Evolutionary conservation across 2,113 vertebrate species (phyloP), one percentile per base, ranked within the genome.

Genomic region (Hemichromis elongatus): DNA sequence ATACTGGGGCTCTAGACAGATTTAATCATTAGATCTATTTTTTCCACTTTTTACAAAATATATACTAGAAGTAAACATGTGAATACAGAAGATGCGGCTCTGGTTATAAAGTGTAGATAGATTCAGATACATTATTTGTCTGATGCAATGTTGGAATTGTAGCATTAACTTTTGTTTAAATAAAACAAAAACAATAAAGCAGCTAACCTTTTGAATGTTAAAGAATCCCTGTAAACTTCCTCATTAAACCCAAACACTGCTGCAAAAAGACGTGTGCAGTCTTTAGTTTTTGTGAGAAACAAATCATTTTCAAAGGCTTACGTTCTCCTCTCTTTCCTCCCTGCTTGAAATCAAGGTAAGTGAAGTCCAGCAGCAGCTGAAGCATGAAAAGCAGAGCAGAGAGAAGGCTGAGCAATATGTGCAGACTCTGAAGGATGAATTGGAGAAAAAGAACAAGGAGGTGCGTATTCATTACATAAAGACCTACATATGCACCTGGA

Each of bases 401-500:
- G 12, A 55, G 8, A 2, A 37, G 14, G 75, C 75, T 53, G 75
- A 54, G 50, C 54, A 54, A 6, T 1, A 16, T 30, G 28, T 77
- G 75, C 18, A 77, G 30, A 35, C 2, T 5, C 18, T 77, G 50
- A 77, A 14, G 18, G 7, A 13, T 1, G 28, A 54, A 19, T 13
- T 77, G 47, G 19, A 77, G 1, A 21, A 16, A n/a, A 50, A 52
- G 0, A 50, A 61, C 5, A 61, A 35, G n/a, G 30, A 61, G 0
- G 57, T 61, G 30, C 9, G 0, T n/a, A 12, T 35, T 61, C 26
- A 35, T 35, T 12, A 35, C 3, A 37, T n/a, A 37, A 63, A 63
- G 30, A 63, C n/a, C 0, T 12, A n/a, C 9, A 4, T 1, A 37
- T 37, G 2, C 59, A 63, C 30, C 59, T n/a, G n/a, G n/a, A 35